phyloP scores from a whole-genome alignment of 2,888 invertebrate species.

The Belgica antarctica region DNA sequence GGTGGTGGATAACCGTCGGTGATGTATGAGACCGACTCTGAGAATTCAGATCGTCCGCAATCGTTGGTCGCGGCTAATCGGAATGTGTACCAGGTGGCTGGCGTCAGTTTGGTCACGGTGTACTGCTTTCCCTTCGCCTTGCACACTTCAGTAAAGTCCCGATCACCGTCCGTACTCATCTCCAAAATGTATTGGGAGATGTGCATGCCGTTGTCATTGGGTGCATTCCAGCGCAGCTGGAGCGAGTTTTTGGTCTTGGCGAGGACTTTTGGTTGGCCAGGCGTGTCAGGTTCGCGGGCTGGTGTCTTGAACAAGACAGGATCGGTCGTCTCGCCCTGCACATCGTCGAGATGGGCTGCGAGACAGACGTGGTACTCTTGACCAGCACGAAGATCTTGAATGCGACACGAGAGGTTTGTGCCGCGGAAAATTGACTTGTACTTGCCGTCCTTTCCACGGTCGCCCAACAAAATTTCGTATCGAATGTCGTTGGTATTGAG shows the following conservation, averaged over 20 bases:
- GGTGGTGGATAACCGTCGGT: slow-evolving; percentile 79
- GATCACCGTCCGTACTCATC: slow-evolving; percentile 65
- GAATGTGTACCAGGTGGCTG: slow-evolving; percentile 78
- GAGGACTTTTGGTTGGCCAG: slow-evolving; percentile 70
- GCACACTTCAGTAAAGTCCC: slow-evolving; percentile 69
- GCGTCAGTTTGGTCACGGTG: slow-evolving; percentile 70
- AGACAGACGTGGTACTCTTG: slow-evolving; percentile 81
- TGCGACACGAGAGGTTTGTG: slow-evolving; percentile 70
- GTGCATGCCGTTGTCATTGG: slow-evolving; percentile 76
- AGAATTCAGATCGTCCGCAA: slow-evolving; percentile 71
- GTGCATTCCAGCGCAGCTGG: slow-evolving; percentile 69
- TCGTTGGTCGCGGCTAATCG: slow-evolving; percentile 81
- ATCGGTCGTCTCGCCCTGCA: slow-evolving; percentile 73
- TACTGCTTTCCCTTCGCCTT: slow-evolving; percentile 73
- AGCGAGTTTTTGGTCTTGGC: slow-evolving; percentile 69
- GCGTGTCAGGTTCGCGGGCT: slow-evolving; percentile 77
- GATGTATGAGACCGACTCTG: slow-evolving; percentile 65
- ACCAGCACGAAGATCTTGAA: slow-evolving; percentile 83
- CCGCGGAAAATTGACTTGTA: slow-evolving; percentile 83
- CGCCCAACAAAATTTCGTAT: slow-evolving; percentile 79
- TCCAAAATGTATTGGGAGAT: slow-evolving; percentile 75
- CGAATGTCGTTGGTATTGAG: slow-evolving; percentile 61
- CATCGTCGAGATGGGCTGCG: slow-evolving; percentile 70
- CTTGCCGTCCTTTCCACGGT: slow-evolving; percentile 73
- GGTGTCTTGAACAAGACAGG: slow-evolving; percentile 78